These are phyloP conservation scores for Heteractis magnifica DNA, from an alignment of 92 coral and sea anemone genomes.

Conservation along the genomic window DNA sequence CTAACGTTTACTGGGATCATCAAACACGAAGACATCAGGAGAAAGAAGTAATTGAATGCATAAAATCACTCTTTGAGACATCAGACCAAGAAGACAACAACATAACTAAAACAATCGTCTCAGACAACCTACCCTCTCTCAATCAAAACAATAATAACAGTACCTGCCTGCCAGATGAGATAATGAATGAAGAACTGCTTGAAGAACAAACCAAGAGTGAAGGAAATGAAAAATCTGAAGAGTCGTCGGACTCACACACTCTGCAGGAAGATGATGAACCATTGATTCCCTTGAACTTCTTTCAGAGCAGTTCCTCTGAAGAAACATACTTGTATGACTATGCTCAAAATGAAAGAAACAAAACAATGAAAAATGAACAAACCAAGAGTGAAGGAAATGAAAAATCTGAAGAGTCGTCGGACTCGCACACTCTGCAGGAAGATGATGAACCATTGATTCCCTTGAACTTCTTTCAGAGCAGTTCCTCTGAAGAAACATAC, in stretches of 20 bases:
- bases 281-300: background rate
- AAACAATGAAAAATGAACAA: too few relatives aligned
- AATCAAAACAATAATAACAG: background rate
- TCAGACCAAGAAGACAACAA: background rate
- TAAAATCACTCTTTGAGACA: background rate
- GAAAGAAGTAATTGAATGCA: background rate
- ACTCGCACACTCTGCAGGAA: background rate
- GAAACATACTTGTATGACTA: background rate
- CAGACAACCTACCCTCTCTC: background rate
- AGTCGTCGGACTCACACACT: background rate
- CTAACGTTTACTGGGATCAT: background rate
- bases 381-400: background rate
- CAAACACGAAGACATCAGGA: background rate
- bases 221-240: background rate
- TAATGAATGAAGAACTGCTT: background rate
- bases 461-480: background rate
- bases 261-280: background rate
- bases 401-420: background rate
- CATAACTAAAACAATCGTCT: background rate
- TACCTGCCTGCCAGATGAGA: background rate
- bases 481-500: background rate
- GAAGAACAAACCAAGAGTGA: background rate
- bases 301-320: background rate
- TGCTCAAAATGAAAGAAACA: slow-evolving; percentile 5
- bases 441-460: background rate